phyloP scores from a whole-genome alignment of 2,113 vertebrate genomes.

The Forbesichthys papilliferus region DNA sequence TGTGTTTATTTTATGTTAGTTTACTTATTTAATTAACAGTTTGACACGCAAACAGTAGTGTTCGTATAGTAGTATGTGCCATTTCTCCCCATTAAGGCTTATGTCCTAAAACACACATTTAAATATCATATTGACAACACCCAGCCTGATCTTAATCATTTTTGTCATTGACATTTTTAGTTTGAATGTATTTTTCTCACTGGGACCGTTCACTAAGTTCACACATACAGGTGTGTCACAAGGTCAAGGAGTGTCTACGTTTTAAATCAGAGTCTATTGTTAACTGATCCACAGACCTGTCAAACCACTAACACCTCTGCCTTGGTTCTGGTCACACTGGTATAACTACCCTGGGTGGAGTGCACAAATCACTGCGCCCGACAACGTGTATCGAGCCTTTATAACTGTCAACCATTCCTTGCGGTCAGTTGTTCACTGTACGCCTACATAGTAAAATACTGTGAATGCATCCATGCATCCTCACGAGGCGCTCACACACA shows the following conservation, averaged over 20 bases:
- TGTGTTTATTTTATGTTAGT: too few relatives aligned
- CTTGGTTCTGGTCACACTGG: conserved; percentile 13
- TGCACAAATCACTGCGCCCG: conserved; percentile 51
- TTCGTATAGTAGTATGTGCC: too few relatives aligned
- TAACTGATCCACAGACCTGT: conserved; percentile 51
- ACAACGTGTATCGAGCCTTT: conserved; percentile 33
- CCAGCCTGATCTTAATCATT: not conserved
- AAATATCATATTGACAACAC: not conserved
- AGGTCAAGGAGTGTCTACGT: conserved; percentile 28
- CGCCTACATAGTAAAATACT: too few relatives aligned
- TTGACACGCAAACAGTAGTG: too few relatives aligned
- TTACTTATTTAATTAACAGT: too few relatives aligned
- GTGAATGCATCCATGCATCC: not conserved
- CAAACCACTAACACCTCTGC: conserved; percentile 54
- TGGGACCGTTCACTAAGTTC: too few relatives aligned
- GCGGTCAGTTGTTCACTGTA: conserved; percentile 15
- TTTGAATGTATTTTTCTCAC: not conserved
- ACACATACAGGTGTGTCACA: conserved; percentile 13
- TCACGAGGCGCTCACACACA: too few relatives aligned
- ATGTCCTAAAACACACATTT: too few relatives aligned
- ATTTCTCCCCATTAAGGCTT: too few relatives aligned
- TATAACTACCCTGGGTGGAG: conserved; percentile 49
- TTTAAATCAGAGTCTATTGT: conserved; percentile 31
- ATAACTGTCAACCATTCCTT: conserved; percentile 39
- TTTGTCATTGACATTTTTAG: not conserved